Conservation (phyloP, 1,140 invertebrate genomes). For the Aphis gossypii region DNA sequence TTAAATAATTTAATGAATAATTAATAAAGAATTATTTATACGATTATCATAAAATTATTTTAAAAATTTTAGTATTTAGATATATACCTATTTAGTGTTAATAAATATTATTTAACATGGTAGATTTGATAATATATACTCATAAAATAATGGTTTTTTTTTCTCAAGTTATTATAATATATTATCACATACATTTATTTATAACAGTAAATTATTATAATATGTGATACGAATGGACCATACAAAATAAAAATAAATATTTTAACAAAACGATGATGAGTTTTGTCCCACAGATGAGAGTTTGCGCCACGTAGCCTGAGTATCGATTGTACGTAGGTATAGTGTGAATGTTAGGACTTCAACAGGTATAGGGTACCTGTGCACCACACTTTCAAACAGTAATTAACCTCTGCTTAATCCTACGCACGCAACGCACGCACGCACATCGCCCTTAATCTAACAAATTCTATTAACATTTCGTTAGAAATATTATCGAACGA, state of each 20-base stretch:
- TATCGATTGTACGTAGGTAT: slow-evolving; percentile 33
- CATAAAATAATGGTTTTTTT: background rate
- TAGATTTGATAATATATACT: background rate
- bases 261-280: background rate
- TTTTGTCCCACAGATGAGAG: background rate
- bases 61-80: background rate
- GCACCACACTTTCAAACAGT: background rate
- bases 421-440: background rate
- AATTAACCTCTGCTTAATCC: slow-evolving; percentile 19
- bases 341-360: slow-evolving; percentile 32
- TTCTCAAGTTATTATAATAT: background rate
- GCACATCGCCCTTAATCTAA: background rate
- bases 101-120: background rate
- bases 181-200: too few relatives aligned
- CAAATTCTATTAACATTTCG: background rate
- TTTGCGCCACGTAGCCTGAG: slow-evolving; percentile 2
- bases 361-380: slow-evolving; percentile 34
- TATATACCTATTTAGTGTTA: background rate
- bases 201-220: background rate
- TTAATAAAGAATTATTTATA: background rate
- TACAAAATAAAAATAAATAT: background rate
- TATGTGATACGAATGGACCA: background rate
- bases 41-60: background rate
- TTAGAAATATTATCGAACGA: slow-evolving; percentile 4
- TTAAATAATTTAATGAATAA: too few relatives aligned